These are phyloP conservation scores for Cepaea nemoralis DNA, from an alignment of 1,140 invertebrate genomes.

Conservation along the genomic window DNA sequence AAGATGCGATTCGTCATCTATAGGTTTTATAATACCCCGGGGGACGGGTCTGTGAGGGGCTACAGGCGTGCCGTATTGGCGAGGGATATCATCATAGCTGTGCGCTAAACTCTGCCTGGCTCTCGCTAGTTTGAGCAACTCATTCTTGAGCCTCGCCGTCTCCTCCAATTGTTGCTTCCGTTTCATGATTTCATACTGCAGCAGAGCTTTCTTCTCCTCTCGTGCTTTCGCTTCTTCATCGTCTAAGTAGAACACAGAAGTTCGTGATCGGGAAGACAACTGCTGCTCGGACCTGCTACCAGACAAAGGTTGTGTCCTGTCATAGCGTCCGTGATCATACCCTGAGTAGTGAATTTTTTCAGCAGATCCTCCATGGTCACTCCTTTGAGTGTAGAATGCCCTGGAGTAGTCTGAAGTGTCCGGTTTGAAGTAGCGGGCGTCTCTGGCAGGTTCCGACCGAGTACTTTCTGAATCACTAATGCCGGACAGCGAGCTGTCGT, in stretches of 20 bases:
- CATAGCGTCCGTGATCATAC: constrained; percentile 21
- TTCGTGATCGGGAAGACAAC: constrained; percentile 33
- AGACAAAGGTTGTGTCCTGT: constrained; percentile 33
- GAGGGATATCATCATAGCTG: constrained; percentile 67
- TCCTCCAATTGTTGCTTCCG: constrained; percentile 78
- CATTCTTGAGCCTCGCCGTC: constrained; percentile 76
- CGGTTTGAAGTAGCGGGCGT: constrained; percentile 53
- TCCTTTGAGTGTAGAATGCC: constrained; percentile 55
- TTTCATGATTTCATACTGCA: constrained; percentile 79
- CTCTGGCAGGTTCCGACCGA: constrained; percentile 60
- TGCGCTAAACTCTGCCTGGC: constrained; percentile 58
- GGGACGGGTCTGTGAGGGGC: constrained; percentile 69
- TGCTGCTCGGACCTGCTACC: constrained; percentile 53
- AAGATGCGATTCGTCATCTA: constrained; percentile 56
- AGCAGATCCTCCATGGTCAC: constrained; percentile 15
- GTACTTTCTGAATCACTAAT: constrained; percentile 67
- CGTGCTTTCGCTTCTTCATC: constrained; percentile 59
- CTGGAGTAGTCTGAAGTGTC: constrained; percentile 61
- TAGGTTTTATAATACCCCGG: constrained; percentile 67
- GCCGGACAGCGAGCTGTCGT: constrained; percentile 67
- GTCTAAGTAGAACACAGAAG: constrained; percentile 51
- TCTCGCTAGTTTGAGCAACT: constrained; percentile 72
- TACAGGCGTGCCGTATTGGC: constrained; percentile 46
- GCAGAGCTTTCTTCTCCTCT: constrained; percentile 77
- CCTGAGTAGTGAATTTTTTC: constrained; percentile 30